Conservation (phyloP, 2,888 invertebrate species). For the Clepsis dumicolana region DNA sequence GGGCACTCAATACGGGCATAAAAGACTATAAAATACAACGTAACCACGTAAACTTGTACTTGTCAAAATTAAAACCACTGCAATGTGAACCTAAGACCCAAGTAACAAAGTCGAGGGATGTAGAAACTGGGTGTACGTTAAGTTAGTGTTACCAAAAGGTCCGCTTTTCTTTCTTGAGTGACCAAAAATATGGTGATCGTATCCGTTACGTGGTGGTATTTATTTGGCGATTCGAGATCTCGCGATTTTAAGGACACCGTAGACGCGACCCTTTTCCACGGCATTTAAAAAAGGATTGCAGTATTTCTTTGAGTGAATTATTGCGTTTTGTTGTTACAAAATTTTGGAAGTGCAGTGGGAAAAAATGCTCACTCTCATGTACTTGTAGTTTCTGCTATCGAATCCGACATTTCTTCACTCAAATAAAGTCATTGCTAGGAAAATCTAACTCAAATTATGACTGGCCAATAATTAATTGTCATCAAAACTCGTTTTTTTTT, state of each 20-base stretch:
- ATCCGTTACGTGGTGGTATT: constrained; percentile 56
- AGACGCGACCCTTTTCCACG: constrained; percentile 41
- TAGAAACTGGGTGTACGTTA: background rate
- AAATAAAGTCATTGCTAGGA: too few species aligned
- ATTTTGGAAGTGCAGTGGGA: background rate
- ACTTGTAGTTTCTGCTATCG: too few species aligned
- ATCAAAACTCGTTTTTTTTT: too few species aligned
- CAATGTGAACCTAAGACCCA: background rate
- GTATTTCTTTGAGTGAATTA: constrained; percentile 25
- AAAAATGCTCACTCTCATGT: background rate
- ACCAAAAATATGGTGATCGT: constrained; percentile 48
- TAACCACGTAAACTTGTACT: constrained; percentile 26
- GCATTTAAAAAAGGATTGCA: constrained; percentile 39
- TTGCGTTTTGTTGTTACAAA: constrained; percentile 22
- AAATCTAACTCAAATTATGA: too few species aligned
- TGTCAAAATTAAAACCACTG: constrained; percentile 10
- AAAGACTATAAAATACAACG: constrained; percentile 67
- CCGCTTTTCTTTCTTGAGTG: constrained; percentile 47
- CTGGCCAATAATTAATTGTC: too few species aligned
- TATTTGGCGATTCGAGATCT: constrained; percentile 57
- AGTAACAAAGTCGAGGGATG: background rate
- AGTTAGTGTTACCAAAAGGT: constrained; percentile 33
- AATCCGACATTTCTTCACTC: too few species aligned
- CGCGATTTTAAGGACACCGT: constrained; percentile 52
- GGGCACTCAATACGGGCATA: constrained; percentile 72